phyloP scores from a whole-genome alignment of 2,797 vertebrate genomes.

The Pantherophis alleghaniensis region DNA sequence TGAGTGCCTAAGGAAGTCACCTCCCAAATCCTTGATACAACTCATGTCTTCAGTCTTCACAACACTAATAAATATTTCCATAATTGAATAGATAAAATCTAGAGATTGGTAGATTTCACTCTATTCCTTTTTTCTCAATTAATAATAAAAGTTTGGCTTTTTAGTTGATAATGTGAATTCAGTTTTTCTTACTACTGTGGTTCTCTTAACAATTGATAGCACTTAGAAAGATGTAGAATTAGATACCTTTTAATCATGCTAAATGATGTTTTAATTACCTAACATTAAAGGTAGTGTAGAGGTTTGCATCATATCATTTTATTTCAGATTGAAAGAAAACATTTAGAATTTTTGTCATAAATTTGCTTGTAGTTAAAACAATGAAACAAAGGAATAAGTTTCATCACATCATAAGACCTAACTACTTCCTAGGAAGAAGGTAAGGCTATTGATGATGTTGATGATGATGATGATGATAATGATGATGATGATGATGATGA shows the following conservation, averaged over 20 bases:
- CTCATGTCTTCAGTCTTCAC: constrained; percentile 64
- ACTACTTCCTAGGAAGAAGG: constrained; percentile 32
- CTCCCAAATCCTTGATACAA: constrained; percentile 66
- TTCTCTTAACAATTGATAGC: not conserved
- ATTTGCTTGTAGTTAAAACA: constrained; percentile 16
- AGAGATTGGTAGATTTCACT: constrained; percentile 59
- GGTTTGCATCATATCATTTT: constrained; percentile 21
- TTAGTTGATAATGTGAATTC: constrained; percentile 82
- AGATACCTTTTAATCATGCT: not conserved
- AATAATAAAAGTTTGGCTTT: constrained; percentile 86
- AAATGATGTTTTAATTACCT: not conserved
- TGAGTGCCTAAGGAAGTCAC: constrained; percentile 65
- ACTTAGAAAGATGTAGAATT: constrained; percentile 8
- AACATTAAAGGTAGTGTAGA: constrained; percentile 37
- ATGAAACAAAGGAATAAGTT: constrained; percentile 23
- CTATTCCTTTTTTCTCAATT: constrained; percentile 42
- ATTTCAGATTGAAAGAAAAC: constrained; percentile 34
- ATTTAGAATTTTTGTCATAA: constrained; percentile 23
- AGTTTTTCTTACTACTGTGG: constrained; percentile 74
- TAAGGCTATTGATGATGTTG: not conserved
- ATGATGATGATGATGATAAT: not conserved
- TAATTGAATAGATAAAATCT: constrained; percentile 52
- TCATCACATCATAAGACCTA: not conserved
- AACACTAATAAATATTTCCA: constrained; percentile 59
- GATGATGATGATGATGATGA: no score